Base-by-base conservation (phyloP, 1,140 invertebrate species). In the Tetragonula clypearis region DNA sequence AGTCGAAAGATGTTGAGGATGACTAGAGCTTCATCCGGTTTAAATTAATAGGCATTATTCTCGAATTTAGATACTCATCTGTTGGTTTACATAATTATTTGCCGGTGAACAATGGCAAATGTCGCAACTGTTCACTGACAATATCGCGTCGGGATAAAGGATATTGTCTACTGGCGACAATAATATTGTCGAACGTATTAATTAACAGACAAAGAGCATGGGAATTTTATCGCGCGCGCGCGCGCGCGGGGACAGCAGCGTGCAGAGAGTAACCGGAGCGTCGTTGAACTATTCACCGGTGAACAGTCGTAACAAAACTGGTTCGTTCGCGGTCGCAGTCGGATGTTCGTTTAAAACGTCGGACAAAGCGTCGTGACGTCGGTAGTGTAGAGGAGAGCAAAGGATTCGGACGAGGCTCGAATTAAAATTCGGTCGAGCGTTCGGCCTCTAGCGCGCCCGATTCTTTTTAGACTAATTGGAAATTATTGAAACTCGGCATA, bases 401-500 rank as follows among this genome's bases (percentile, higher is more conserved):
- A 79, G 66, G 30, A 68, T 30, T 21, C n/a, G 41, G 49, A 30
- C 49, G 56, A 55, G 74, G 82, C 41, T 55, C 6, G 76, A 62
- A 84, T 84, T 79, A 79, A 79, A 84, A 84, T 79, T 84, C 82
- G 56, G 17, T n/a, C 56, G 26, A 49, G 75, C 80, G 23, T 55
- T 58, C 79, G 79, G 15, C 30, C 79, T 12, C 21, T 35, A 17
- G 26, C 26, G 26, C 23, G 23, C 23, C 6, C 56, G 82, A 79
- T 84, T 84, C 76, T 84, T 79, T 79, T 73, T 73, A 53, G 21
- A 55, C 82, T 79, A 73, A 84, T 84, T 84, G 82, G 56, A 82
- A 85, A 78, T 90, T 89, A 89, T 89, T 79, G 78, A 81, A 90
- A 69, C 68, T 75, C 75, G 66, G 79, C 87, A 89, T 90, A 89